Evolutionary conservation across 2,113 vertebrate species (phyloP), one percentile per base, ranked within the genome.

Genomic region (Cervus canadensis): DNA sequence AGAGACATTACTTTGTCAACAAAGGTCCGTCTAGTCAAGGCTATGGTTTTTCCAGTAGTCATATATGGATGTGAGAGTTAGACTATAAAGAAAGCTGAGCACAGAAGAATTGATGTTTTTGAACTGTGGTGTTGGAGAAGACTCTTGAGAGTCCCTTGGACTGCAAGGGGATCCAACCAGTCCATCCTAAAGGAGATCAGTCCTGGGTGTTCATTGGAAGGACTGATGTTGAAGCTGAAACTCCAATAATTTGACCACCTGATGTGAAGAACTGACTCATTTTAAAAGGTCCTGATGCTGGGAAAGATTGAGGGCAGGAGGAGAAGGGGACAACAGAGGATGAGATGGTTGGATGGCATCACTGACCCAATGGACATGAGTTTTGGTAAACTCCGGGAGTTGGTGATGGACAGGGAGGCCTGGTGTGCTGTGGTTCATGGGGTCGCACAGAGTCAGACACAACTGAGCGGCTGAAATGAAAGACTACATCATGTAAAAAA

Each of bases 361-460:
- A 36, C 64, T 21, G 33, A 67, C 64, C 15, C 64, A 36, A 36
- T 36, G n/a, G n/a, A 21, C 17, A 36, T 67, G 64, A 67, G n/a
- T 36, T 36, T 67, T n/a, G 19, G 64, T 71, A 3, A 8, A 71
- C n/a, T 36, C n/a, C 1, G n/a, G 64, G n/a, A 71, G 33, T 21
- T 67, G n/a, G 17, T 23, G 0, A 36, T 23, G n/a, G 9, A 36
- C 64, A 71, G 19, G n/a, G n/a, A 36, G 10, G 64, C 19, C 64
- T 36, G 9, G 64, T 0, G 0, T 36, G n/a, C 64, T 71, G 9
- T 11, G 17, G n/a, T 36, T 36, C 64, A 71, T 0, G 9, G n/a
- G n/a, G 9, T 71, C n/a, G 1, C 9, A 11, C 36, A 71, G 9
- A 71, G n/a, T 36, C 19, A 10, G n/a, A 36, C n/a, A 12, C 0